Evolutionary conservation across 2,113 vertebrate species (phyloP), one percentile per base, ranked within the genome.

Genomic region (Eonycteris spelaea): DNA sequence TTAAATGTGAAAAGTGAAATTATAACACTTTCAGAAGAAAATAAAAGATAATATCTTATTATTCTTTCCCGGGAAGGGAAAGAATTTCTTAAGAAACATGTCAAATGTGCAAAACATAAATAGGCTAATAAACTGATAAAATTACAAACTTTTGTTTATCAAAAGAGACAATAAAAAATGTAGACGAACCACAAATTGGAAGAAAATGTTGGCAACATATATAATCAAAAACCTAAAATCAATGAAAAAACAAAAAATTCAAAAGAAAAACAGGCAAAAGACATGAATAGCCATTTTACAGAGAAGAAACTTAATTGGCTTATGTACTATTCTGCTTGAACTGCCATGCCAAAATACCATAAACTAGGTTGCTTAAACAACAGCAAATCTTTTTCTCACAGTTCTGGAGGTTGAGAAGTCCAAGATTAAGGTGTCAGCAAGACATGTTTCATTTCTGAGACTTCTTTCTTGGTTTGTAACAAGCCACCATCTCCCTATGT

Each of bases 11-110:
- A 68, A 40, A 90, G 48, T 45, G 48, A 75, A 65, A n/a, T 40
- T 75, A 35, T 73, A 88, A 82, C 30, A 88, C 33, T 83, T 89
- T 82, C n/a, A 86, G 61, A 80, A 61, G 35, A 55, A 94, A 94
- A n/a, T 43, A 53, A 68, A 63, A 86, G 51, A 86, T 73, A n/a
- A 73, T 21, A n/a, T 59, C 67, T 86, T 70, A 65, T 33, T n/a
- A n/a, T n/a, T n/a, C n/a, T n/a, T n/a, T n/a, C n/a, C n/a, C 12
- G 3, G 55, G 22, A 26, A 80, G 19, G 53, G 16, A 26, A 61
- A 63, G n/a, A 87, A n/a, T 61, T 73, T 71, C 53, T 71, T 71
- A 61, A 61, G 35, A 30, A 79, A 73, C 38, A 80, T 10, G 55
- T 15, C 40, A 33, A 71, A 70, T 53, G 40, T 73, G 22, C 85